Evolutionary conservation across 35 echinoderm and acorn worm species (phyloP), one percentile per base, ranked within the genome.

Genomic region (Apostichopus parvimensis): DNA sequence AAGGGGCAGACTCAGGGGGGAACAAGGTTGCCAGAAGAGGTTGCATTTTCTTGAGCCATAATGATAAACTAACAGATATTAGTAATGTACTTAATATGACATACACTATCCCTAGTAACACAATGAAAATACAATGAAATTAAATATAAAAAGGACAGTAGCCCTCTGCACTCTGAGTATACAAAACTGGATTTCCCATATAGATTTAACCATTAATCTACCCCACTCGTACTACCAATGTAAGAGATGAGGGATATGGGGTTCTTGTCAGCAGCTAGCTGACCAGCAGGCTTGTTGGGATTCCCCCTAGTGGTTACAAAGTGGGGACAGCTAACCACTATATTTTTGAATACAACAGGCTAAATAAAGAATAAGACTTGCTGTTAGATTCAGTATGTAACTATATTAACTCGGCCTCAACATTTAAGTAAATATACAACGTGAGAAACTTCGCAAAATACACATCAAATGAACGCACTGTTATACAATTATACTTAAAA

Each of bases 191-290:
- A 79, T 17, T 11, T 10, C 78, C 22, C 52, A 24, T 21, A 79
- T 15, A 53, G 10, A 28, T 28, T 28, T 28, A 28, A 28, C 26
- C 26, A 79, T 79, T 21, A 79, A 79, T 4, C 11, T 79, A 79
- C 78, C 78, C 15, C 78, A 79, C 78, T 79, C 78, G 78, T 79
- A 79, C 78, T 79, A 79, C 7, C 78, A 79, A 26, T 79, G 78
- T 79, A 79, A 53, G 15, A 4, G 0, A 26, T 79, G 3, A 0
- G 3, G 26, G 26, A 28, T 28, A 1, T 28, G 26, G 1, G 26
- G 26, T 28, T 28, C 26, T 28, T 28, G 26, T 28, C 26, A 28
- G 26, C 26, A 28, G 26, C 26, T 28, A 28, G 26, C 26, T 28
- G 26, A 28, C 26, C 26, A 28, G 26, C 26, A 28, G 26, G 26